A percentile compares a stretch with the other conserved stretches of the same genome.
phyloP scores from a whole-genome alignment of 1,140 invertebrate species.

The Drosophila lacertosa region DNA sequence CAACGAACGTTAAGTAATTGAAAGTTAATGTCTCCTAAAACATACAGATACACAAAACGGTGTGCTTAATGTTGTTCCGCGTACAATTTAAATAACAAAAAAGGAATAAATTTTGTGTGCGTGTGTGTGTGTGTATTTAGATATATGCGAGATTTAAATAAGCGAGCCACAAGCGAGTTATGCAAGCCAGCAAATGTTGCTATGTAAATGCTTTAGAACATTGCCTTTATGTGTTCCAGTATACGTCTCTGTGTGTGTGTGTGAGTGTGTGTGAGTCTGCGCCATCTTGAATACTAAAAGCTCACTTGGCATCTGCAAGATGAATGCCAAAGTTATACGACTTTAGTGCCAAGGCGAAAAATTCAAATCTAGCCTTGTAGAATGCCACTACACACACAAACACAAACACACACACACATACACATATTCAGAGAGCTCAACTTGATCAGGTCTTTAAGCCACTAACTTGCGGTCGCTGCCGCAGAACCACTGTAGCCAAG shows the following conservation, averaged over 20 bases:
- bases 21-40: slow-evolving; percentile 44
- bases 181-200: slow-evolving; percentile 27
- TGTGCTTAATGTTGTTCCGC: slow-evolving; percentile 57
- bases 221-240: slow-evolving; percentile 21
- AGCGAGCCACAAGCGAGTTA: slow-evolving; percentile 20
- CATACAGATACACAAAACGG: slow-evolving; percentile 9
- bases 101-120: slow-evolving; percentile 33
- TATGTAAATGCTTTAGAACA: slow-evolving; percentile 64
- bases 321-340: slow-evolving; percentile 79
- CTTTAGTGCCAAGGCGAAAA: slow-evolving; percentile 80
- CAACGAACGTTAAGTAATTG: slow-evolving; percentile 39
- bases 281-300: slow-evolving; percentile 36
- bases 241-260: slow-evolving; percentile 22
- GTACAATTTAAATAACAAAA: slow-evolving; percentile 81
- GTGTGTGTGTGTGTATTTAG: slow-evolving; percentile 1
- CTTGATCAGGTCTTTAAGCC: slow-evolving; percentile 71
- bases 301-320: slow-evolving; percentile 54
- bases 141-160: slow-evolving; percentile 27
- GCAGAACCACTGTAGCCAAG: slow-evolving; percentile 29
- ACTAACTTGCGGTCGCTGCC: slow-evolving; percentile 61
- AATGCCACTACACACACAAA: slow-evolving; percentile 44
- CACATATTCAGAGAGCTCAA: slow-evolving; percentile 11
- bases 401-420: slow-evolving; percentile 17
- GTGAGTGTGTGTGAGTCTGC: slow-evolving; percentile 22
- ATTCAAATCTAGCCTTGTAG: slow-evolving; percentile 75